A percentile compares a stretch with the other conserved stretches of the same genome.
These are phyloP conservation scores for Ptychobarbus kaznakovi DNA, from an alignment of 2,797 vertebrate genomes.

Conservation along the genomic window DNA sequence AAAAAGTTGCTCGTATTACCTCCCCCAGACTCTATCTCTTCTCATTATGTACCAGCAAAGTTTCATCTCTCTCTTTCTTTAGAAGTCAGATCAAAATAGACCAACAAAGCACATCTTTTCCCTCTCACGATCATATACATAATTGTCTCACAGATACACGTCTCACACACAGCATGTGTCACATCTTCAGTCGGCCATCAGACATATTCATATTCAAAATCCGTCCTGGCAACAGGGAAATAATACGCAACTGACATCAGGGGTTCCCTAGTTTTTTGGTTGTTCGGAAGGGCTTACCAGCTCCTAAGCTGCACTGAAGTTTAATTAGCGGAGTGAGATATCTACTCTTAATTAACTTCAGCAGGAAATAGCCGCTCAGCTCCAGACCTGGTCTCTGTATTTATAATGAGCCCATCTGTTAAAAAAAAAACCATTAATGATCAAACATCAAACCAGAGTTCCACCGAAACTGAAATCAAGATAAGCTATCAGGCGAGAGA, in stretches of 20 bases:
- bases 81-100: background rate
- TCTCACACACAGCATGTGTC: slow-evolving; percentile 10
- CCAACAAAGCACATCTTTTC: background rate
- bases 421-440: background rate
- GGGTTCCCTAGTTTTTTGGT: background rate
- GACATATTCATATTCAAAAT: slow-evolving; percentile 15
- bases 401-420: slow-evolving; percentile 2
- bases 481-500: background rate
- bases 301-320: background rate
- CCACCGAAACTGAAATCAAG: background rate
- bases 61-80: background rate
- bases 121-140: slow-evolving; percentile 1
- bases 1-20: background rate
- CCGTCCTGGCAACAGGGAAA: background rate
- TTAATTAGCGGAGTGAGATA: slow-evolving; percentile 9
- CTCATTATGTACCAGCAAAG: background rate
- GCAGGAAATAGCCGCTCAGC: background rate
- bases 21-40: background rate
- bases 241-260: slow-evolving; percentile 3
- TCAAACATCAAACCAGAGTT: background rate
- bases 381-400: background rate
- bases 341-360: slow-evolving; percentile 22
- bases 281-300: background rate
- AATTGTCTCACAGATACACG: background rate
- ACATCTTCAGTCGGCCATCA: background rate